Evolutionary conservation across 2,888 invertebrate species (phyloP).

Genomic region (Hedychridium roseum): DNA sequence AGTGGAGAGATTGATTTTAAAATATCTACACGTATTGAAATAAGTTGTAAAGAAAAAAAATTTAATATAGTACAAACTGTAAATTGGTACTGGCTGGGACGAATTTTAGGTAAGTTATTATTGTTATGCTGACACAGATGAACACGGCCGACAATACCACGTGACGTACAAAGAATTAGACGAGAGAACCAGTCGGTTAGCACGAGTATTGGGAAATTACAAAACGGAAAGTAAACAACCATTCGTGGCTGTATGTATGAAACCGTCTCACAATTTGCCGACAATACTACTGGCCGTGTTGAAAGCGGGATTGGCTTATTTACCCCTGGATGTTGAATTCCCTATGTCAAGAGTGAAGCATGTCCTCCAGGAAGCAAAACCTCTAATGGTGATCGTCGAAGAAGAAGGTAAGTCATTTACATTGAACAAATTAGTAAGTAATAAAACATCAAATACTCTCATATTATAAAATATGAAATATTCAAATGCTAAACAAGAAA

Average conservation of each 20-base stretch:
- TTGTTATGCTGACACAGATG: constrained; percentile 49
- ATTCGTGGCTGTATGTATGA: constrained; percentile 82
- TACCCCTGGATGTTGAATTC: constrained; percentile 79
- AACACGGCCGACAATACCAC: constrained; percentile 36
- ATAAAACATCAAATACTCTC: too few species aligned
- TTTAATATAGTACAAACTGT: too few species aligned
- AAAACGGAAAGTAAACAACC: constrained; percentile 70
- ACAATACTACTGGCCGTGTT: constrained; percentile 76
- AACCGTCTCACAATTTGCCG: constrained; percentile 76
- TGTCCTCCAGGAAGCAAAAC: constrained; percentile 78
- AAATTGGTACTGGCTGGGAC: too few species aligned
- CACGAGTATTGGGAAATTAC: constrained; percentile 66
- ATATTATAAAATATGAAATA: too few species aligned
- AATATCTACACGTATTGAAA: too few species aligned
- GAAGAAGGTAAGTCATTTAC: constrained; percentile 65
- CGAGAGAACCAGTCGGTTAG: constrained; percentile 68
- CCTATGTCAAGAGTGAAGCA: constrained; percentile 79
- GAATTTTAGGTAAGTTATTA: too few species aligned
- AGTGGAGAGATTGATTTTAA: too few species aligned
- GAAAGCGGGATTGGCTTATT: constrained; percentile 85
- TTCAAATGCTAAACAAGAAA: too few species aligned
- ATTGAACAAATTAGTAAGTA: too few species aligned
- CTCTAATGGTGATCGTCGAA: constrained; percentile 75
- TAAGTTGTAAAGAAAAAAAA: too few species aligned
- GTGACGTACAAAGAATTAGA: constrained; percentile 69